Percentiles rank a stretch among this genome's conserved stretches.
These are phyloP conservation scores for Squalus acanthias DNA, from an alignment of 2,797 vertebrate species.

Conservation along the genomic window DNA sequence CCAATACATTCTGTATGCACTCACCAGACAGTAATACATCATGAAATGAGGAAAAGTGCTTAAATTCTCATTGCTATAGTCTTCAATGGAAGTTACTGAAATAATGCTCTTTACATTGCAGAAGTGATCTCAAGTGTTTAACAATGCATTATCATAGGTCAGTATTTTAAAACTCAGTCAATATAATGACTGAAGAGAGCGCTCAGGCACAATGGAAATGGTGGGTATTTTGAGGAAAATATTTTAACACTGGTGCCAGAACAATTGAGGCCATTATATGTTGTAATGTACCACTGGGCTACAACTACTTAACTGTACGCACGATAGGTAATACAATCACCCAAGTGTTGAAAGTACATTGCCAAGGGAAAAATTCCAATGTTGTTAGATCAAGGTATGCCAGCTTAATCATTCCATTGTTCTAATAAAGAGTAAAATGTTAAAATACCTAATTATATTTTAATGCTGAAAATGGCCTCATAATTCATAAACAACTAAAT, in stretches of 20 bases:
- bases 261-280: conserved; percentile 20
- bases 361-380: conserved; percentile 21
- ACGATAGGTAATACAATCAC: conserved; percentile 20
- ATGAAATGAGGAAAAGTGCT: not conserved
- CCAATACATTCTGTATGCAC: not conserved
- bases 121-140: not conserved
- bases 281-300: not conserved
- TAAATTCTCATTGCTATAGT: not conserved
- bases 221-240: not conserved
- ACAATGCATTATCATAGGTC: not conserved
- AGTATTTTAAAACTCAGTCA: not conserved
- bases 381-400: not conserved
- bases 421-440: not conserved
- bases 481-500: not conserved
- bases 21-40: not conserved
- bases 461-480: not conserved
- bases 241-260: not conserved
- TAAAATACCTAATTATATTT: conserved; percentile 11
- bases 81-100: not conserved
- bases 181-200: not conserved
- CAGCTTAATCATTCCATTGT: conserved; percentile 16
- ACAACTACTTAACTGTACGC: not conserved
- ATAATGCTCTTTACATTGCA: not conserved
- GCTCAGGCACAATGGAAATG: not conserved
- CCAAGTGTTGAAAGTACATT: conserved; percentile 9